These are phyloP conservation scores for Clanis bilineata DNA, from an alignment of 2,888 invertebrate genomes.

Conservation along the genomic window DNA sequence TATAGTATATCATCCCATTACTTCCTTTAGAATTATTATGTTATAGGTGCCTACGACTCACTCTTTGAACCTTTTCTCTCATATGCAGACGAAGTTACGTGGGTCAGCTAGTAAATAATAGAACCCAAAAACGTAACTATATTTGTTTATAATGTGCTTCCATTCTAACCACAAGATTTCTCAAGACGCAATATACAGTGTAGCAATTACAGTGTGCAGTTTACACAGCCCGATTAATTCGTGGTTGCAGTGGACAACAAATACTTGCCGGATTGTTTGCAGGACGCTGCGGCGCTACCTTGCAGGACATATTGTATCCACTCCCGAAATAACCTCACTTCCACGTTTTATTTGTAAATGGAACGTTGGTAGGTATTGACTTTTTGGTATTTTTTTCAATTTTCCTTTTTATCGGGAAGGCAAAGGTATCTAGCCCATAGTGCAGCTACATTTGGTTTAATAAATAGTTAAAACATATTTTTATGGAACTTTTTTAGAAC, in stretches of 20 bases:
- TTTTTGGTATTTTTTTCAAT: not conserved
- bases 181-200: slow-evolving; percentile 11
- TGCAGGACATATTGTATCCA: slow-evolving; percentile 10
- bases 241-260: slow-evolving; percentile 19
- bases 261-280: slow-evolving; percentile 17
- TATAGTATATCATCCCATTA: no score
- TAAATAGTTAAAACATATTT: no score
- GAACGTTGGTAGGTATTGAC: not conserved
- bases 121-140: no score
- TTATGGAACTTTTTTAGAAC: no score
- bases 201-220: slow-evolving; percentile 18
- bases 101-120: no score
- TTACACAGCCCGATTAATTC: slow-evolving; percentile 22
- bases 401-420: no score
- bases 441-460: no score
- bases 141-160: not conserved
- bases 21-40: no score
- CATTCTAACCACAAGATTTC: slow-evolving; percentile 12
- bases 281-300: not conserved
- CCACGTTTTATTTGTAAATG: not conserved
- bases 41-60: no score
- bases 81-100: no score
- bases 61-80: no score
- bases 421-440: not conserved
- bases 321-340: slow-evolving; percentile 10